Evolutionary conservation across 2,113 vertebrate genomes (phyloP).

Genomic region (Piaya cayana): DNA sequence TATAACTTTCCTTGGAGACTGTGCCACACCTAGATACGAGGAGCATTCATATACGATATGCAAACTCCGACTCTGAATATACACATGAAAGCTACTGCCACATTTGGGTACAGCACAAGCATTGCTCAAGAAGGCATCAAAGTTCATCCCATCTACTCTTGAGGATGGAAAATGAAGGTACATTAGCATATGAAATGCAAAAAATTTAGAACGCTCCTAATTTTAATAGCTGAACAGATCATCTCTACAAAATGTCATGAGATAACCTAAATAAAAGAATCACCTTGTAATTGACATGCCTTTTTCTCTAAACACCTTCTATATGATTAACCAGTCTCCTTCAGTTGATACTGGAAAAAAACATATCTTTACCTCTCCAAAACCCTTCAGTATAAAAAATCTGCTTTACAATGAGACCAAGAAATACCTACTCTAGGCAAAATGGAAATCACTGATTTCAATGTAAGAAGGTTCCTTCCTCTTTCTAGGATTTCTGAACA

Average conservation of each 20-base stretch:
- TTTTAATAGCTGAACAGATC: not conserved
- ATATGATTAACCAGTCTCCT: not conserved
- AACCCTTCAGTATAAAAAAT: not conserved
- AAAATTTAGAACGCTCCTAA: not conserved
- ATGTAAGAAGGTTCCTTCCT: not conserved
- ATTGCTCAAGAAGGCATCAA: not conserved
- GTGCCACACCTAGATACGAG: not conserved
- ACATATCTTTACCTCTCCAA: not conserved
- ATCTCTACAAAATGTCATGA: not conserved
- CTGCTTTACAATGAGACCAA: not conserved
- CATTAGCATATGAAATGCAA: not conserved
- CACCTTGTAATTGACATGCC: not conserved
- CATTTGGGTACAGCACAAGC: not conserved
- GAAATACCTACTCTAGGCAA: not conserved
- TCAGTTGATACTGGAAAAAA: not conserved
- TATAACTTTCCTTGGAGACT: not conserved
- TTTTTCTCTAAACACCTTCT: not conserved
- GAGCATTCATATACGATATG: not conserved
- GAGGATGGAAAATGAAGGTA: not conserved
- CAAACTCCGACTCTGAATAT: not conserved
- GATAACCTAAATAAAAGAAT: not conserved
- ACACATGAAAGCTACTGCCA: not conserved
- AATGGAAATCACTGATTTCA: not conserved
- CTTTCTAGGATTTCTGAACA: not conserved
- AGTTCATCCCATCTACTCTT: fast-evolving